These are phyloP conservation scores for Argya squamiceps DNA, from an alignment of 2,797 vertebrate genomes.

Conservation along the genomic window DNA sequence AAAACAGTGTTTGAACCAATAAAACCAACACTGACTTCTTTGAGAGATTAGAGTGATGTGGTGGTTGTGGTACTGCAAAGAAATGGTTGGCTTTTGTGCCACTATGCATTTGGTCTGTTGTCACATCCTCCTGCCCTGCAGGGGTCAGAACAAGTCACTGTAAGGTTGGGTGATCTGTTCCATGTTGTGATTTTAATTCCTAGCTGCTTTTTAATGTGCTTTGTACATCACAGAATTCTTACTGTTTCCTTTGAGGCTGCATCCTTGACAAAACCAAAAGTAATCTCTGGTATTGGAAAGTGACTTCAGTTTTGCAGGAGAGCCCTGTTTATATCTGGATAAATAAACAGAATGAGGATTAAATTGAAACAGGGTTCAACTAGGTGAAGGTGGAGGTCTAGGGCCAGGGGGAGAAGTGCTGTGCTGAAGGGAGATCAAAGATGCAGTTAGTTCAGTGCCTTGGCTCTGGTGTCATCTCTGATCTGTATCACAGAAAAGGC, in stretches of 20 bases:
- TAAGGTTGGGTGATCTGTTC: neutral
- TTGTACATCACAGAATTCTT: neutral
- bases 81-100: neutral
- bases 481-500: neutral
- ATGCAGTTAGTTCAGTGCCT: neutral
- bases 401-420: neutral
- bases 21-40: neutral
- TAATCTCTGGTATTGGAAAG: neutral
- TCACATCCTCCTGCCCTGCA: neutral
- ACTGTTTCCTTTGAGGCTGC: neutral
- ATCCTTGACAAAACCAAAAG: neutral
- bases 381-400: neutral
- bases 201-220: neutral
- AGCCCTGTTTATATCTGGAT: neutral
- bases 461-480: neutral
- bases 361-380: neutral
- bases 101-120: neutral
- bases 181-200: neutral
- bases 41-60: neutral
- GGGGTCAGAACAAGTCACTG: neutral
- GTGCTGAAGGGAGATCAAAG: neutral
- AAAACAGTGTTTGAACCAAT: neutral
- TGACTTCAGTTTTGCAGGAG: neutral
- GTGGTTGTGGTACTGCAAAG: neutral
- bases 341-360: neutral